Base-by-base conservation (phyloP, 2,888 invertebrate genomes). In the Campoplex capitator region DNA sequence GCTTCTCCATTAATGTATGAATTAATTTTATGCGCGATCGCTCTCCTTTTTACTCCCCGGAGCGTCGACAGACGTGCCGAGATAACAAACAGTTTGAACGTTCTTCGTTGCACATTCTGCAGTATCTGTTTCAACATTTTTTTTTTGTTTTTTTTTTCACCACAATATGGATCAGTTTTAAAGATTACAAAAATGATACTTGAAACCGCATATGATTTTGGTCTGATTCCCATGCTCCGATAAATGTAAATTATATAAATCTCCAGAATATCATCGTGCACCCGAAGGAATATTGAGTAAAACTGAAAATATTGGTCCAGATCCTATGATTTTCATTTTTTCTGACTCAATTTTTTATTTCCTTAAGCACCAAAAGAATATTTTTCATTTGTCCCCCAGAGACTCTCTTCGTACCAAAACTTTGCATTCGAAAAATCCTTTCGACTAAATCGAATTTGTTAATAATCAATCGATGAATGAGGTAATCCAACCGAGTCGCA, bases 21-120 rank as follows among this genome's bases (percentile, higher is more conserved):
- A 28, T 58, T 58, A 11, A 23, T 23, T 23, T 23, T 13, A 13
- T 58, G 11, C 28, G 11, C 6, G 0, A 28, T 3, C 38, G 1
- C 38, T 38, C 38, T 58, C 58, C 28, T 28, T 88, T 86, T 71
- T 73, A 65, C 62, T 62, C 90, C 89, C 88, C 89, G 77, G 68
- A 83, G 65, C 75, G 84, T 73, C 83, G 89, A 68, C 68, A 68
- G 84, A 86, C 87, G 87, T 89, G 90, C 91, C 91, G 91, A 90
- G 90, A 92, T 91, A 92, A 92, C 91, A 92, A 92, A 92, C 92
- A 92, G 71, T 81, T 73, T 85, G 89, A 78, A 74, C 79, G 32
- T 88, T 79, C 73, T 78, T 73, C 56, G 75, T 67, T 73, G 85
- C 82, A 84, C 73, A 83, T 83, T 67, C 68, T 83, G 67, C 62